A percentile compares a stretch with the other conserved stretches of the same genome.
Conservation (phyloP, 30 jellyfish, hydroid and myxozoan species). For the Turritopsis dohrnii region DNA sequence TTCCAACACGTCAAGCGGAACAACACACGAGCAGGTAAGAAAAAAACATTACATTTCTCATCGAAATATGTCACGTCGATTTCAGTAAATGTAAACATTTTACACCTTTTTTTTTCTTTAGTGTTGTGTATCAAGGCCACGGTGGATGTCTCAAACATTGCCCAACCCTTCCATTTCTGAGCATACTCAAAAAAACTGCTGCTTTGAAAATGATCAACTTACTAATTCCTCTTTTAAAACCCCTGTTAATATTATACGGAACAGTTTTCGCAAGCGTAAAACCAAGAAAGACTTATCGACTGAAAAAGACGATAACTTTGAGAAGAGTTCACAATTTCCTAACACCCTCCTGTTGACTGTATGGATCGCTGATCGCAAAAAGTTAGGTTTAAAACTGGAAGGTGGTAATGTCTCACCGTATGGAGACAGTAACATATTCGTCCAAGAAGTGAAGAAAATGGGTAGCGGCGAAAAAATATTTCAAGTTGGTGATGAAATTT, state of each 20-base stretch:
- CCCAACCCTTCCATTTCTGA: not conserved
- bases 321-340: not conserved
- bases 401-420: constrained; percentile 22
- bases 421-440: constrained; percentile 8
- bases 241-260: constrained; percentile 7
- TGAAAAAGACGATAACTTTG: not conserved
- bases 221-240: not conserved
- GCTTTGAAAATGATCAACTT: not conserved
- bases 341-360: constrained; percentile 11
- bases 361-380: constrained; percentile 22
- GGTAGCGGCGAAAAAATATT: not conserved
- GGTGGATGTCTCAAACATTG: not conserved
- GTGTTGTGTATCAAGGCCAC: not conserved
- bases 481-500: constrained; percentile 5
- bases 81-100: not conserved
- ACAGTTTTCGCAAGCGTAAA: constrained; percentile 5
- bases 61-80: not conserved
- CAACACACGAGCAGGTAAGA: not conserved
- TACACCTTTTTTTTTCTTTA: not conserved
- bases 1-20: not conserved
- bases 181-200: not conserved
- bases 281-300: not conserved
- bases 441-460: not conserved
- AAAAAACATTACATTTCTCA: not conserved
- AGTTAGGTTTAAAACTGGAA: constrained; percentile 11